Conservation (phyloP, 1,140 invertebrate genomes). For the Chironomus striatipennis region DNA sequence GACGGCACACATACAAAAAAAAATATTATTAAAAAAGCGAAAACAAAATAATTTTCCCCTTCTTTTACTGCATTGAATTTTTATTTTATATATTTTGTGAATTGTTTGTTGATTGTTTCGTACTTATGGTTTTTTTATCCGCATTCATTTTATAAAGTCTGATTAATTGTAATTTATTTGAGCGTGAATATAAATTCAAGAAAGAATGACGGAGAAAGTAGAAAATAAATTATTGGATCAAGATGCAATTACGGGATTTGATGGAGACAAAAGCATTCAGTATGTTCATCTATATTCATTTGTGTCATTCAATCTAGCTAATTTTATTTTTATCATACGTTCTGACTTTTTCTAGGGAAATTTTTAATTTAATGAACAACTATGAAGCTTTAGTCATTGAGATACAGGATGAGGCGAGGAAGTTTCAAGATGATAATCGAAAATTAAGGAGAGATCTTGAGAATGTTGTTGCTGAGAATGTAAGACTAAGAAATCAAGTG, state of each 20-base stretch:
- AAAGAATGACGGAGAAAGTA: not conserved
- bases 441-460: not conserved
- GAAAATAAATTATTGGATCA: slow-evolving; percentile 8
- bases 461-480: not conserved
- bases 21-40: not conserved
- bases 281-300: not conserved
- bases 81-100: not conserved
- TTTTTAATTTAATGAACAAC: not conserved
- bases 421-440: not conserved
- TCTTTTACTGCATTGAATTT: not conserved
- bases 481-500: not conserved
- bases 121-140: no score
- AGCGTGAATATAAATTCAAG: not conserved
- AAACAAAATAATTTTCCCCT: not conserved
- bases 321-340: not conserved
- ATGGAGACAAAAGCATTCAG: not conserved
- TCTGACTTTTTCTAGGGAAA: not conserved
- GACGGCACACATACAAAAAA: not conserved
- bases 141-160: not conserved
- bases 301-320: not conserved
- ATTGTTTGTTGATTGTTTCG: no score
- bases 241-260: not conserved
- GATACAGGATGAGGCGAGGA: not conserved
- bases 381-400: not conserved
- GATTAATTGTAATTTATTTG: slow-evolving; percentile 3